Conservation (phyloP, 1,140 invertebrate species). For the Venustaconcha ellipsiformis region DNA sequence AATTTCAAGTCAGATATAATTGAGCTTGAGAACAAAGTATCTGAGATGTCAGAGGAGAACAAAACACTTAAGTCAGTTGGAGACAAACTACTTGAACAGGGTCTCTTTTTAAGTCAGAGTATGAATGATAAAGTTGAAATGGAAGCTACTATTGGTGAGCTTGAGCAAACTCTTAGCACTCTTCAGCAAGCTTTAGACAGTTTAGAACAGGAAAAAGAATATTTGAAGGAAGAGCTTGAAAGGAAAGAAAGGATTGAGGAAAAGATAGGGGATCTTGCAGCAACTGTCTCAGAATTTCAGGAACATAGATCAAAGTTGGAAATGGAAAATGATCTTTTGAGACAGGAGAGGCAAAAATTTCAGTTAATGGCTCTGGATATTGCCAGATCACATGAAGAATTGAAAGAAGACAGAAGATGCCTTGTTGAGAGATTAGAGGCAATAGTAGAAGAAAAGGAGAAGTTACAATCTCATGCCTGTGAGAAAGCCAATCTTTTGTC, state of each 20-base stretch:
- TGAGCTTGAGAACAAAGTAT: background rate
- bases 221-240: no score
- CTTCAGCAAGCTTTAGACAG: no score
- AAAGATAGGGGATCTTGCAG: no score
- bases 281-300: no score
- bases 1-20: background rate
- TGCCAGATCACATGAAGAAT: background rate
- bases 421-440: background rate
- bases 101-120: no score
- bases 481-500: background rate
- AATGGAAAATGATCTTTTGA: conserved; percentile 11
- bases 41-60: background rate
- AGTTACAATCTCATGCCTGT: background rate
- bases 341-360: background rate
- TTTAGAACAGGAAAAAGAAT: no score
- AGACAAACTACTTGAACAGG: no score
- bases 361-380: background rate
- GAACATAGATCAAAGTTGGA: background rate
- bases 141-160: no score
- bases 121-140: no score
- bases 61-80: background rate
- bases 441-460: background rate
- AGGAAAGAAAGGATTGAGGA: no score
- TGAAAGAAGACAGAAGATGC: no score
- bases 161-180: no score